Evolutionary conservation across 2,797 vertebrate genomes (phyloP), one percentile per base, ranked within the genome.

Genomic region (Fundulus diaphanus): DNA sequence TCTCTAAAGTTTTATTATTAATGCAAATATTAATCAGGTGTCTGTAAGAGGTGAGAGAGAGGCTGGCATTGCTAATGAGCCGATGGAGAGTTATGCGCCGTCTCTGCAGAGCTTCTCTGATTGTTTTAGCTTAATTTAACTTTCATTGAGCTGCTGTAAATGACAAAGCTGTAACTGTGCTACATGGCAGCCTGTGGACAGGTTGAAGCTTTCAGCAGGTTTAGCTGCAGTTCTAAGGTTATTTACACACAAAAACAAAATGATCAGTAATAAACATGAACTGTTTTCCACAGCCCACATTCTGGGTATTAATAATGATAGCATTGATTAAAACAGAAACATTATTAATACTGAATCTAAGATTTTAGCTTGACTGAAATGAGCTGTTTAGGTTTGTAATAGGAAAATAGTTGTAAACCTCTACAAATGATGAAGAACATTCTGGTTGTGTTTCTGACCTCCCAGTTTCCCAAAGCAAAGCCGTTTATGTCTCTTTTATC

Each of bases 401-500:
- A 37, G 33, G 18, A 22, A 66, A 66, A 13, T 42, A 27, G 12
- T n/a, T 37, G 5, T 40, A 24, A 12, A 37, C 31, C 22, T 63
- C 22, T 63, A 12, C 22, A n/a, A 37, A 37, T 63, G 3, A 37
- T 12, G 12, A 11, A 65, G 33, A 66, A 40, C 54, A 29, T 56
- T 11, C 13, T 56, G 3, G 49, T 27, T 5, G 6, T n/a, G n/a
- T 12, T 29, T 27, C 54, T 56, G 11, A 56, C n/a, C 29, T 27
- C 11, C 54, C 54, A 52, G 57, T 52, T 70, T 46, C 68, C 75
- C 72, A n/a, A 1, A 48, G 81, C 74, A 83, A 74, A 81, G 52
- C 54, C 82, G 82, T 72, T 78, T 70, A 42, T 6, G 20, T 77
- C 72, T 90, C n/a, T 85, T 85, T 87, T 87, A 91, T 87, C 84